Base-by-base conservation (phyloP, 2,888 invertebrate genomes). In the Reticulitermes lucifugus region DNA sequence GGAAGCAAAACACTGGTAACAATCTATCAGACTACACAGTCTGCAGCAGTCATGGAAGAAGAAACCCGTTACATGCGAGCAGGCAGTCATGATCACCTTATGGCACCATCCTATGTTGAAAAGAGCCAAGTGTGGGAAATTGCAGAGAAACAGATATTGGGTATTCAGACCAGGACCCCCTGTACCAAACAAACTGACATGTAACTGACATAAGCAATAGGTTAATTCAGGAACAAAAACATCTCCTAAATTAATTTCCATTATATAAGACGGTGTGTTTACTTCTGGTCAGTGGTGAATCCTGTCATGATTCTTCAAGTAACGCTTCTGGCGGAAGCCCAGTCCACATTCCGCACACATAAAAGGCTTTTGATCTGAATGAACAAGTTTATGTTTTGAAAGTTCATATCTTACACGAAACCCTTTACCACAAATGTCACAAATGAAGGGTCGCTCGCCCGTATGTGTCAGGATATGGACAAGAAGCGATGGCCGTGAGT, bases 281-380 rank as follows among this genome's bases (percentile, higher is more conserved):
- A 51, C 79, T 79, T 80, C 29, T 29, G 25, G 41, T 55, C 59
- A 80, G 25, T 65, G 65, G 29, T 51, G 71, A 51, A 65, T 71
- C 41, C 35, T 87, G 87, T 90, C 87, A 88, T 94, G 94, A 86
- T 91, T 92, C 83, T 91, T 91, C 29, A 94, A 89, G 88, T 93
- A 93, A 35, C 93, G 89, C 87, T 90, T 90, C 88, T 93, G 93
- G 6, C 92, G 91, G 88, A 93, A 93, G 43, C 51, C 25, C 22
- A 65, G 55, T 25, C 84, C 83, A 85, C 87, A 87, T 22, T 81
- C 22, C 14, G 73, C 29, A 83, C 87, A 87, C 2, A 51, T 22
- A 79, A 73, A 91, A 0, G 89, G 90, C 87, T 91, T 91, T 0
- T 90, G 91, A 0, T 90, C 89, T 2, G 89, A 85, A 79, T 94